Conservation (phyloP, 35 echinoderm and acorn worm genomes). For the Apostichopus japonicus region DNA sequence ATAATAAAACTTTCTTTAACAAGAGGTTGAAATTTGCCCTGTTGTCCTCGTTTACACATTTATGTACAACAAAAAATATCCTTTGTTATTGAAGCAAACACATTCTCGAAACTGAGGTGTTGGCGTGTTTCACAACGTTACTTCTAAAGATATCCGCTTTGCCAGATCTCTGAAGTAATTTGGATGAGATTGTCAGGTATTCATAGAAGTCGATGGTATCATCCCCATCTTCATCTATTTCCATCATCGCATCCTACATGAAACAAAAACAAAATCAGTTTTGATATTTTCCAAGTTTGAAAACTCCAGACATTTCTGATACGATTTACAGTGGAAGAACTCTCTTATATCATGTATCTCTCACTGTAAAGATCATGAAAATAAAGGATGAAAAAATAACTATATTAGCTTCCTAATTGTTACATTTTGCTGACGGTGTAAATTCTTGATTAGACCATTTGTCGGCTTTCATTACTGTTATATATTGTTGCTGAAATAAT, state of each 20-base stretch:
- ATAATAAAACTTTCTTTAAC: background rate
- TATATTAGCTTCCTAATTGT: too few relatives aligned
- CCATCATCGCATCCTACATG: conserved; percentile 83
- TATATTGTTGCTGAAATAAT: too few relatives aligned
- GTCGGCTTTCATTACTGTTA: too few relatives aligned
- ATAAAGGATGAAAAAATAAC: too few relatives aligned
- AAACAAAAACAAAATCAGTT: background rate
- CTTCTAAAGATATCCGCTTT: conserved; percentile 90
- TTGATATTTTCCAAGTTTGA: background rate
- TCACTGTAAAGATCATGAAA: too few relatives aligned
- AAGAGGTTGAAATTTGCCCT: conserved; percentile 7
- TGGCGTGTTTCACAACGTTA: conserved; percentile 41
- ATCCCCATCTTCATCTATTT: conserved; percentile 76
- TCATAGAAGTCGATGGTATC: conserved; percentile 93
- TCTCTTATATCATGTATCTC: too few relatives aligned
- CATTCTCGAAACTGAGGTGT: conserved; percentile 21
- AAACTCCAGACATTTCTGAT: too few relatives aligned
- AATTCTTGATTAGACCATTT: too few relatives aligned
- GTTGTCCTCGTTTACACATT: background rate
- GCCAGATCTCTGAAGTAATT: conserved; percentile 75
- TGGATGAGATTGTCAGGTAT: conserved; percentile 76
- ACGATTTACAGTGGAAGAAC: too few relatives aligned
- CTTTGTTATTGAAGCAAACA: conserved; percentile 13
- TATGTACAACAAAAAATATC: background rate
- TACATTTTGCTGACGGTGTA: too few relatives aligned